These are phyloP conservation scores for Brienomyrus brachyistius DNA, from an alignment of 2,113 vertebrate genomes.

Conservation along the genomic window DNA sequence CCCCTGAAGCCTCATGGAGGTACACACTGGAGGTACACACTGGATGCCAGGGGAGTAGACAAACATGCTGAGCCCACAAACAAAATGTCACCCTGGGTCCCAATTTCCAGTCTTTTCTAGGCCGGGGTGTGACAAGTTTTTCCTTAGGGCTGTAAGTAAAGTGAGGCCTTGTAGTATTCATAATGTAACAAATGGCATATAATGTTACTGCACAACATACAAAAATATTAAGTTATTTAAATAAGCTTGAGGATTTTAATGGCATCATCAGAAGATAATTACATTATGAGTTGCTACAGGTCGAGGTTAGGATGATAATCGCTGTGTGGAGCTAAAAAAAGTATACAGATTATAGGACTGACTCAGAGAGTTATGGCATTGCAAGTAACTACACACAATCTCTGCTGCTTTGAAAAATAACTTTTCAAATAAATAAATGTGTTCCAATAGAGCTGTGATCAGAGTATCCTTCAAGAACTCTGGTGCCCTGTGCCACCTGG, in stretches of 20 bases:
- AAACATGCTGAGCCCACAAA: too few species aligned
- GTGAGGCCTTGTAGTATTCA: background rate
- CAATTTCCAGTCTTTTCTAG: too few species aligned
- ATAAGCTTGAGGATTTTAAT: background rate
- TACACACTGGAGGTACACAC: background rate
- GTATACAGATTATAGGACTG: background rate
- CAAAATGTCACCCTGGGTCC: too few species aligned
- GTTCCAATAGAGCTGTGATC: background rate
- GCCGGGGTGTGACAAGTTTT: too few species aligned
- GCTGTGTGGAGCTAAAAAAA: background rate
- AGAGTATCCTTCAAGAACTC: background rate
- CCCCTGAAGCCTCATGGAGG: background rate
- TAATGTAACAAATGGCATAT: background rate
- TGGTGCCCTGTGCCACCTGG: background rate
- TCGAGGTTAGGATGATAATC: background rate
- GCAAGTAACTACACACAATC: background rate
- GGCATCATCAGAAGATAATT: background rate
- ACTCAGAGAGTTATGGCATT: background rate
- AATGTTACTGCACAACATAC: background rate
- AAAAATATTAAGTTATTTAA: background rate
- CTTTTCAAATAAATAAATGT: background rate
- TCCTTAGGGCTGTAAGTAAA: background rate
- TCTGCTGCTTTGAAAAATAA: background rate
- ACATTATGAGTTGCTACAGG: background rate
- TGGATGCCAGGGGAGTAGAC: background rate